Base-by-base conservation (phyloP, 2,113 vertebrate genomes). In the Brachyistius frenatus region DNA sequence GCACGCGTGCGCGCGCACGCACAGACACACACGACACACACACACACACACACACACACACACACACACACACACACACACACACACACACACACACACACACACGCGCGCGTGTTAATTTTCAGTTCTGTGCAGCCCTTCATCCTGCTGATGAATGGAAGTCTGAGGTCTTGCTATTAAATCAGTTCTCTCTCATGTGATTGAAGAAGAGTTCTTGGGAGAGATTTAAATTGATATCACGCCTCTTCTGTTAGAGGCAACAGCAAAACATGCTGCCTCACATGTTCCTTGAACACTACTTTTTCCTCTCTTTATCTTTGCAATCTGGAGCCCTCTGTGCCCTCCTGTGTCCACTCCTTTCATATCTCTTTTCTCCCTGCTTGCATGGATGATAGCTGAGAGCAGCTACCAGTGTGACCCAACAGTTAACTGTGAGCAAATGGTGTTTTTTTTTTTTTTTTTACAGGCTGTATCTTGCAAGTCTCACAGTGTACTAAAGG, bases 211-310 rank as follows among this genome's bases (percentile, higher is more conserved):
- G 68, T 69, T 77, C 63, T 62, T 74, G 0, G 33, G 66, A 89
- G 74, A 73, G 46, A 62, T 81, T 84, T 75, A 82, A 68, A 82
- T 78, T 77, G 76, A 87, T 61, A 80, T 72, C 67, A 37, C 16
- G 5, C 31, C 66, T 76, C 73, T 50, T 66, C 53, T 69, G 33
- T 57, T 78, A 32, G 58, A 37, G 46, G 55, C 55, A 2, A 39
- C n/a, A 73, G 30, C 2, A 50, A 70, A 73, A 78, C 41, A 52
- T 10, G 3, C 52, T 13, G 7, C 47, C 70, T 37, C 23, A 23
- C 23, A 23, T 23, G 23, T 23, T 23, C 23, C 23, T 23, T 23
- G 23, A 23, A 23, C 23, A 1, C 23, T 23, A 23, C 23, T 23
- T 23, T 23, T 23, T 23, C 23, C 23, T 23, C 23, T 23, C 23